Conservation (phyloP, 2,113 vertebrate genomes). For the Pachycephala philippinensis region DNA sequence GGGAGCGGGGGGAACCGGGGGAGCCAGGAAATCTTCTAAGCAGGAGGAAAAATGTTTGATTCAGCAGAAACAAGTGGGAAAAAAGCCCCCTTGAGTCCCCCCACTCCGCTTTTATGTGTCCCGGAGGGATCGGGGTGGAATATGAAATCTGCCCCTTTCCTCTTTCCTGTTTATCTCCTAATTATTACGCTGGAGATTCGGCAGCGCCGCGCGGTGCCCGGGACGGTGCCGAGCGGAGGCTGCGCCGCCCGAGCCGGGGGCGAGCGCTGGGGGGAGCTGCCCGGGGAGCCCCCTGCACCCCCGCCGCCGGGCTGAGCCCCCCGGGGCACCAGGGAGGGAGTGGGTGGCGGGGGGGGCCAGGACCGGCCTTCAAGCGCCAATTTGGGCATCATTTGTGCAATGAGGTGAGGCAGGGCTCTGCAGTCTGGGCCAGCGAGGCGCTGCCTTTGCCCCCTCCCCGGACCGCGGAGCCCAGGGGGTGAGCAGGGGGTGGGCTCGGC, state of each 20-base stretch:
- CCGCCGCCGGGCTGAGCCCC: rapidly evolving
- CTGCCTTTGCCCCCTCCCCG: rapidly evolving
- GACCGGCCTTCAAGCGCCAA: rapidly evolving
- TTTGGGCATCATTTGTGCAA: neutral
- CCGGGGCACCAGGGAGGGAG: neutral
- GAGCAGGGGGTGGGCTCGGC: rapidly evolving
- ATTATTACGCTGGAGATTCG: conserved; percentile 37
- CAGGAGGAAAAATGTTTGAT: conserved; percentile 46
- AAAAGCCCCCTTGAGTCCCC: neutral
- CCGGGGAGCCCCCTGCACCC: neutral
- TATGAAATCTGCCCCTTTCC: conserved; percentile 7
- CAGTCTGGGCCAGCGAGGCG: rapidly evolving
- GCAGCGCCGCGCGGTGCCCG: neutral
- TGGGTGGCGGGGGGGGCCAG: rapidly evolving
- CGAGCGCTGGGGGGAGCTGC: neutral
- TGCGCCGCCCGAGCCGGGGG: neutral
- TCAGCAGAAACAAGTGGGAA: conserved; percentile 55
- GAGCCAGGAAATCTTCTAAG: conserved; percentile 31
- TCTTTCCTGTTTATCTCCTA: conserved; percentile 56
- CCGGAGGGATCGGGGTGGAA: neutral
- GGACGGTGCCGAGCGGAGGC: neutral
- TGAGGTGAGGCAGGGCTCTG: neutral
- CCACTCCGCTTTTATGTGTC: conserved; percentile 43
- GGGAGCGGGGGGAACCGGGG: neutral
- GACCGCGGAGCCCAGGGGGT: rapidly evolving